Base-by-base conservation (phyloP, 1,140 invertebrate species). In the Drosophila novamexicana region DNA sequence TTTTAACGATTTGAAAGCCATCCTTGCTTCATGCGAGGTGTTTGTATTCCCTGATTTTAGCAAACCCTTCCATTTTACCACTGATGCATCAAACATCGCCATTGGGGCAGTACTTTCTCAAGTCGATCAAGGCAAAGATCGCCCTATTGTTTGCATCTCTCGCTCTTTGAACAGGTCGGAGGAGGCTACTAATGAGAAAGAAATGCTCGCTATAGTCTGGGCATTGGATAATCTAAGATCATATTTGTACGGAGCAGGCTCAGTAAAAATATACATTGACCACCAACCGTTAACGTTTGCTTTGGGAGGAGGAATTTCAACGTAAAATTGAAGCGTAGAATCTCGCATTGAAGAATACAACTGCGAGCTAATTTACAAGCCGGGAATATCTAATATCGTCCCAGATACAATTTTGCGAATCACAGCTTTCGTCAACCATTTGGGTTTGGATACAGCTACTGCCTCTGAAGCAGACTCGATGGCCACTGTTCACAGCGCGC, bases 201-300 rank as follows among this genome's bases (percentile, higher is more conserved):
- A 72, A 34, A 58, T 65, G 29, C 32, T 58, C 0, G 54, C 61
- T 0, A 72, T 65, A 50, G 39, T 61, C 0, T 69, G 56, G 66
- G 49, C 49, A 8, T 7, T 54, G 10, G 39, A 64, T 1, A 64
- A 64, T 6, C 22, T 53, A 2, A 18, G 1, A 18, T 18, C 18
- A 18, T 18, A 18, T 18, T 18, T 18, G 18, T 39, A 61, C 14
- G 32, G 32, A 3, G 32, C 16, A 1, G 42, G 7, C 1, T n/a
- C 8, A 1, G 12, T 49, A 3, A 49, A n/a, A 1, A 12, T 66
- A 0, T 66, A 40, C 5, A 57, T 42, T 0, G 63, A 66, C 10
- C 59, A 22, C 8, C 36, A 52, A 8, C 45, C 58, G 12, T 49
- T 49, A 4, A 61, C 32, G 1, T 61, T 47, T 18, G 56, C 56